phyloP scores from a whole-genome alignment of 1,140 invertebrate species.

The Calephelis virginiensis region DNA sequence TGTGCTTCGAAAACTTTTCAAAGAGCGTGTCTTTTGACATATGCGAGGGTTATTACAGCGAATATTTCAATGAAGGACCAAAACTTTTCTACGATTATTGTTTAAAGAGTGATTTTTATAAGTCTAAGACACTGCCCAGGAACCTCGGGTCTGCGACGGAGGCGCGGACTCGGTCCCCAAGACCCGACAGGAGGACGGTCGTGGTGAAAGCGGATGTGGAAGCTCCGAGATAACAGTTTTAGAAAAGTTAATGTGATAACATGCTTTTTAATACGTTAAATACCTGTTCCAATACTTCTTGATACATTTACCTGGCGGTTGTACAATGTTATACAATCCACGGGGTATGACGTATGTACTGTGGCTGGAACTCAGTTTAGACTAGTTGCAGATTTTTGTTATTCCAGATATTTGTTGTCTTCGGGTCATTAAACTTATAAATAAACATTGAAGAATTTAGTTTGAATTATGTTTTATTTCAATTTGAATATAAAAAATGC shows the following conservation, averaged over 20 bases:
- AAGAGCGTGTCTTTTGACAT: constrained; percentile 54
- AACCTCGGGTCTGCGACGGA: constrained; percentile 59
- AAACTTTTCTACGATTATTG: constrained; percentile 64
- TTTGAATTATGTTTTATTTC: too few relatives aligned
- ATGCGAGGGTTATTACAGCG: constrained; percentile 62
- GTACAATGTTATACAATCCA: not conserved
- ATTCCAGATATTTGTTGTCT: too few relatives aligned
- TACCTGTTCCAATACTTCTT: not conserved
- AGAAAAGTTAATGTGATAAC: constrained; percentile 2
- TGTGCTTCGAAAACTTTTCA: constrained; percentile 40
- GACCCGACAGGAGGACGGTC: constrained; percentile 39
- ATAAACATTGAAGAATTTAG: too few relatives aligned
- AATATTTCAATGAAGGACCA: constrained; percentile 62
- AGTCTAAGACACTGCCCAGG: constrained; percentile 60
- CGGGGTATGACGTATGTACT: not conserved
- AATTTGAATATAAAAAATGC: too few relatives aligned
- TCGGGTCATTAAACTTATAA: too few relatives aligned
- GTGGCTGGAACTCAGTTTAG: too few relatives aligned
- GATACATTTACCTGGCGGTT: not conserved
- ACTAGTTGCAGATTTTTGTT: too few relatives aligned
- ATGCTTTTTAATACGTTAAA: constrained; percentile 20
- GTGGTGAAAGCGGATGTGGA: constrained; percentile 60
- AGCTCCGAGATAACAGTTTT: constrained; percentile 53
- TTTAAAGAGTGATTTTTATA: constrained; percentile 63
- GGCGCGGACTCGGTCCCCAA: constrained; percentile 26